Base-by-base conservation (phyloP, 1,140 invertebrate genomes). In the Hesperophylax magnus region DNA sequence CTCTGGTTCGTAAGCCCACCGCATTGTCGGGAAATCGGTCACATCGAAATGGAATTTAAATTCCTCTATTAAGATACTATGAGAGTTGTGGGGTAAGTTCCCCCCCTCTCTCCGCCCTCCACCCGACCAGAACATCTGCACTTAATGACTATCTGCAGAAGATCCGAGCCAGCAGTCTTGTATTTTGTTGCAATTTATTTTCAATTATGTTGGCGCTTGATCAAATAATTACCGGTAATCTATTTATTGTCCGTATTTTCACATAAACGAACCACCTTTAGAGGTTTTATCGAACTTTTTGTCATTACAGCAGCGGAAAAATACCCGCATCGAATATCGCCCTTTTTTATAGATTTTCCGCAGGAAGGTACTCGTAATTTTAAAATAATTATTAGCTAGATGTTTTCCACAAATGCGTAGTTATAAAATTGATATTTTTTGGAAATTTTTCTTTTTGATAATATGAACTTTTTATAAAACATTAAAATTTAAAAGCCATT, bases 1-100 rank as follows among this genome's bases (percentile, higher is more conserved):
- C 69, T 72, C n/a, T n/a, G n/a, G n/a, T n/a, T n/a, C n/a, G n/a
- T 72, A 53, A 53, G 47, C 69, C 47, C 69, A 20, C 27, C 75
- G 63, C 75, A 77, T 58, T 22, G 27, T 76, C 54, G 72, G 56
- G 69, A 53, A 80, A 80, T 75, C 79, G 79, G 79, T 75, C 60
- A 58, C 79, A 77, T 58, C 61, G 74, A 60, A 69, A 65, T 61
- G 22, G 79, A 81, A 81, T 81, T 81, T 81, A 81, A 71, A 81
- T 81, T 58, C 74, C 22, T 56, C 74, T 69, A 77, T 81, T 81
- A 77, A 77, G 79, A 77, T 79, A 72, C 77, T 63, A 79, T 58
- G 77, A 54, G 77, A 31, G 75, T 77, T 27, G 53, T n/a, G 72
- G 54, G 39, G 56, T 47, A 47, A 61, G 22, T 47, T 58, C 20